A percentile compares a stretch with the other conserved stretches of the same genome.
phyloP scores from a whole-genome alignment of 2,113 vertebrate genomes.

The Sapajus apella region DNA sequence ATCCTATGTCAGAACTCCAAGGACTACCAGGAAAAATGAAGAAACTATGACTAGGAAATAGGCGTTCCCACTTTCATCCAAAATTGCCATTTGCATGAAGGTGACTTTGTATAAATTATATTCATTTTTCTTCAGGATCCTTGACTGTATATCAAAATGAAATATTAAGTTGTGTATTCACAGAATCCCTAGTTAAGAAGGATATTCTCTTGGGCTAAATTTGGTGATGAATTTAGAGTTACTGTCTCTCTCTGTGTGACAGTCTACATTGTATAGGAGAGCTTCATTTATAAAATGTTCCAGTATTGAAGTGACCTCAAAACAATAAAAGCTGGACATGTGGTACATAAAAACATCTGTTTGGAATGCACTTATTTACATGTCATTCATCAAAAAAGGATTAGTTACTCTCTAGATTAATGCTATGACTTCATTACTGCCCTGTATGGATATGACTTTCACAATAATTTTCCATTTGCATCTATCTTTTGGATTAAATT shows the following conservation, averaged over 20 bases:
- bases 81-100: constrained; percentile 68
- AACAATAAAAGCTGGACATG: constrained; percentile 51
- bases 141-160: constrained; percentile 68
- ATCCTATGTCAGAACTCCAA: constrained; percentile 32
- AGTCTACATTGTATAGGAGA: constrained; percentile 53
- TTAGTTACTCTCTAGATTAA: constrained; percentile 48
- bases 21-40: constrained; percentile 48
- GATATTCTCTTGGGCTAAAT: constrained; percentile 49
- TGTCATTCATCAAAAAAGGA: constrained; percentile 45
- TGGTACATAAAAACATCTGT: background rate
- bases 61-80: background rate
- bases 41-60: constrained; percentile 52
- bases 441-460: constrained; percentile 13
- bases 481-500: constrained; percentile 49
- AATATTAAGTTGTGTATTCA: constrained; percentile 71
- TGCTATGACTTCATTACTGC: background rate
- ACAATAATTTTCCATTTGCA: constrained; percentile 53
- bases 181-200: constrained; percentile 54
- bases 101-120: constrained; percentile 72
- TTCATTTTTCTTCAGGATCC: constrained; percentile 58
- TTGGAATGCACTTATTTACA: constrained; percentile 50
- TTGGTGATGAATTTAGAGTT: constrained; percentile 54
- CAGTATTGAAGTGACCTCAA: constrained; percentile 57
- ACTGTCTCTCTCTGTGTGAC: background rate
- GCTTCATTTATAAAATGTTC: constrained; percentile 68